Evolutionary conservation across 1,140 invertebrate species (phyloP).

Genomic region (Fopius arisanus): DNA sequence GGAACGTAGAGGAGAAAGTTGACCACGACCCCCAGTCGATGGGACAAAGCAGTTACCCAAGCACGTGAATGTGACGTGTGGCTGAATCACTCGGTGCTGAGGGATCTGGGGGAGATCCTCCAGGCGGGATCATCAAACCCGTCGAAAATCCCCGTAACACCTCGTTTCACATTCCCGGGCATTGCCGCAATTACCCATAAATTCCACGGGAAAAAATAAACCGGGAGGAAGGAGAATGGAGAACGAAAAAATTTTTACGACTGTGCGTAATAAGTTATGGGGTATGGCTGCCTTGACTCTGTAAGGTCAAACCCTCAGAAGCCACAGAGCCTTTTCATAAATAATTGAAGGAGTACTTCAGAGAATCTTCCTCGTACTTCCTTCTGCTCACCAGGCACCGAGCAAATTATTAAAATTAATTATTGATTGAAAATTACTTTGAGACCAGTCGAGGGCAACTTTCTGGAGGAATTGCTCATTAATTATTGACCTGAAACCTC

Average conservation of each 20-base stretch:
- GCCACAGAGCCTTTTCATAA: not conserved
- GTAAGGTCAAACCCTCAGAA: not conserved
- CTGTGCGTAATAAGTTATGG: constrained; percentile 8
- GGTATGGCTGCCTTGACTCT: not conserved
- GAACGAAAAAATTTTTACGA: not conserved
- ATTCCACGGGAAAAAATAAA: not conserved
- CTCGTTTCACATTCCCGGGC: not conserved
- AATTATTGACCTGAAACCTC: no score
- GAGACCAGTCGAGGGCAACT: no score
- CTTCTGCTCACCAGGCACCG: no score
- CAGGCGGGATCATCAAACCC: no score
- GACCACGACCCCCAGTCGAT: constrained; percentile 52
- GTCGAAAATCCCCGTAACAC: no score
- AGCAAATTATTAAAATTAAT: no score
- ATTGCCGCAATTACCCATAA: not conserved
- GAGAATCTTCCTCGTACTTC: not conserved
- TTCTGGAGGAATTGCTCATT: no score
- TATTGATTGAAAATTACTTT: no score
- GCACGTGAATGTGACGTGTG: not conserved
- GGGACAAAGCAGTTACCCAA: constrained; percentile 27
- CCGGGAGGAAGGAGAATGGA: not conserved
- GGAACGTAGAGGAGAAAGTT: constrained; percentile 55
- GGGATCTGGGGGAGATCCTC: not conserved
- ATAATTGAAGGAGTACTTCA: not conserved
- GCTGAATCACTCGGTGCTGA: not conserved